Base-by-base conservation (phyloP, 2,113 vertebrate species). In the Telmatochromis brichardi region DNA sequence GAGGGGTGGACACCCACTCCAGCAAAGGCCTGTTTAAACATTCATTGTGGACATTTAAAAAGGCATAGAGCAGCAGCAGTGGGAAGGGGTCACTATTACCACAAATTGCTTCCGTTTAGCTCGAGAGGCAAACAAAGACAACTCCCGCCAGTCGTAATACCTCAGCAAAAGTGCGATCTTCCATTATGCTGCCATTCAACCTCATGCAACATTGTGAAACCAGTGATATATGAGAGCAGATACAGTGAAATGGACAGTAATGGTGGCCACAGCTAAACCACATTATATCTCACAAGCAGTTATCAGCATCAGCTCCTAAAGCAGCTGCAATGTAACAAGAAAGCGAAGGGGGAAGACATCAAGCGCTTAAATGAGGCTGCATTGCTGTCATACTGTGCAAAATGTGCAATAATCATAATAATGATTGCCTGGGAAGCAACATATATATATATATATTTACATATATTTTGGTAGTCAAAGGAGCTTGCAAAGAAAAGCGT, bases 41-140 rank as follows among this genome's bases (percentile, higher is more conserved):
- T 95, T 94, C 88, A 95, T 91, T 83, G 63, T 81, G 88, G 85
- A 84, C 71, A 90, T 94, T 94, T 95, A 91, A 93, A 95, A 92
- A 91, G 86, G 90, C 89, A 84, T 50, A 81, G 87, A 89, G 88
- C 84, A 81, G 79, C 76, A 80, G 84, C 50, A 88, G 84, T 57
- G 86, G 88, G 50, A 87, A 91, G 87, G 83, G 92, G 92, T 93
- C 89, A 93, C 89, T 85, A 93, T 90, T 88, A 90, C 35, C 86
- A 89, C 91, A 94, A 92, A 95, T 94, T 93, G 92, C 86, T 87
- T 91, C 87, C 88, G 80, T 92, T 94, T 88, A 94, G 90, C 90
- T 15, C 2, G 51, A 92, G 87, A 93, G 93, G 80, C 88, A 93
- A 94, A 94, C 92, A 95, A 95, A 92, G 88, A 84, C 89, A 90